Percentiles rank a stretch among this genome's conserved stretches.
These are phyloP conservation scores for Zenarchopterus dispar DNA, from an alignment of 2,797 vertebrate genomes.

Conservation along the genomic window DNA sequence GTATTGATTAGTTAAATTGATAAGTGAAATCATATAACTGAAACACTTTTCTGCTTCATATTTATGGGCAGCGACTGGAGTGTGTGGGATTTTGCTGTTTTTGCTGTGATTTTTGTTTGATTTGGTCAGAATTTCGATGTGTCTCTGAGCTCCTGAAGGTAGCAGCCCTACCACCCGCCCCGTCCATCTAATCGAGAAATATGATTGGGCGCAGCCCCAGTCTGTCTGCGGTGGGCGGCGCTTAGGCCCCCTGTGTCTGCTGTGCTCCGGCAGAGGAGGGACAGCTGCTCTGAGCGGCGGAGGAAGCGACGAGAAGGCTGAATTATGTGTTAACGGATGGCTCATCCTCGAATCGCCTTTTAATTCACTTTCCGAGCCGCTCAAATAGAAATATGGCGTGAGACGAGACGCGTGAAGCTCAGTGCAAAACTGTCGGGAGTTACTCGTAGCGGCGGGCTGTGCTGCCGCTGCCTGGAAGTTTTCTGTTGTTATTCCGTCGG, in stretches of 20 bases:
- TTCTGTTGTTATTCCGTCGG: conserved; percentile 69
- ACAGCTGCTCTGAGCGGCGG: conserved; percentile 71
- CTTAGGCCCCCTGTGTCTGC: conserved; percentile 44
- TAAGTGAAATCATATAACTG: too few relatives aligned
- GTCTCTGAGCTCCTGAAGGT: conserved; percentile 52
- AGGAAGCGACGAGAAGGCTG: conserved; percentile 47
- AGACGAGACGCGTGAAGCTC: conserved; percentile 44
- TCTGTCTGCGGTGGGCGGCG: conserved; percentile 62
- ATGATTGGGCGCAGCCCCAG: conserved; percentile 57
- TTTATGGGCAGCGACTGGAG: too few relatives aligned
- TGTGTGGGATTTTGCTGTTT: too few relatives aligned
- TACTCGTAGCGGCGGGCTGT: conserved; percentile 69
- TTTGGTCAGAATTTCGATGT: conserved; percentile 9
- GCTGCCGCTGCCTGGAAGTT: conserved; percentile 82
- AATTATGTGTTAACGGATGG: conserved; percentile 60
- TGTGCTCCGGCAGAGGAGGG: conserved; percentile 52
- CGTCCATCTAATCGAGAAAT: conserved; percentile 21
- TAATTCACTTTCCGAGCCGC: conserved; percentile 31
- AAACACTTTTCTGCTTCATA: too few relatives aligned
- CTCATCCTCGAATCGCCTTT: conserved; percentile 27
- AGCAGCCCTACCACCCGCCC: conserved; percentile 16
- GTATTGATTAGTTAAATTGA: too few relatives aligned
- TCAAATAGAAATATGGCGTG: conserved; percentile 66
- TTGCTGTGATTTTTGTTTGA: too few relatives aligned
- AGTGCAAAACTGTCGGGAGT: conserved; percentile 70